phyloP scores from a whole-genome alignment of 2,888 invertebrate species.

The Desoria tigrina region DNA sequence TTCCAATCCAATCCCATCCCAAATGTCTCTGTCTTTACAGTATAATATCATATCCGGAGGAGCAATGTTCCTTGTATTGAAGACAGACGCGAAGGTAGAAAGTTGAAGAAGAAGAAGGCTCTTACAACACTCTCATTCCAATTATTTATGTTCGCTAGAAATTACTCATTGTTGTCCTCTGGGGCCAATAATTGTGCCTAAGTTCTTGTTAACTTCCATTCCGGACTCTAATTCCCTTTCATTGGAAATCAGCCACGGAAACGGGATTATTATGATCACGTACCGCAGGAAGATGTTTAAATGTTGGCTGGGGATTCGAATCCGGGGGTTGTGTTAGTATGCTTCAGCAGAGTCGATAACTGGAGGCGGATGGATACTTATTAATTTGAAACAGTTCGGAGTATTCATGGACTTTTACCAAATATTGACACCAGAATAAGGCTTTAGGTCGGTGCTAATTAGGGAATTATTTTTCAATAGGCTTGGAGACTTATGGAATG shows the following conservation, averaged over 20 bases:
- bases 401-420: no score
- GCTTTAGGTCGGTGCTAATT: no score
- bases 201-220: slow-evolving; percentile 26
- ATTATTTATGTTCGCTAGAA: slow-evolving; percentile 37
- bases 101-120: not conserved
- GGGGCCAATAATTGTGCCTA: slow-evolving; percentile 25
- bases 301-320: no score
- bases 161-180: slow-evolving; percentile 25
- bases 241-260: slow-evolving; percentile 2
- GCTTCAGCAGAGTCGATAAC: not conserved
- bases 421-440: no score
- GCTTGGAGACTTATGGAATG: no score
- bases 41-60: no score
- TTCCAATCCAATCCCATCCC: slow-evolving; percentile 19
- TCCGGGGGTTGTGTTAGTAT: not conserved
- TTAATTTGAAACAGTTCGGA: no score
- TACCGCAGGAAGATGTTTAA: not conserved
- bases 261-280: not conserved
- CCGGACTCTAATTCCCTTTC: not conserved
- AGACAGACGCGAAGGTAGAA: no score
- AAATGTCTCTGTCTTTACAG: not conserved
- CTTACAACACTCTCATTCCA: slow-evolving; percentile 28
- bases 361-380: not conserved
- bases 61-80: slow-evolving; percentile 5
- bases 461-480: no score